These are phyloP conservation scores for Patella caerulea DNA, from an alignment of 2,888 invertebrate species.

Conservation along the genomic window DNA sequence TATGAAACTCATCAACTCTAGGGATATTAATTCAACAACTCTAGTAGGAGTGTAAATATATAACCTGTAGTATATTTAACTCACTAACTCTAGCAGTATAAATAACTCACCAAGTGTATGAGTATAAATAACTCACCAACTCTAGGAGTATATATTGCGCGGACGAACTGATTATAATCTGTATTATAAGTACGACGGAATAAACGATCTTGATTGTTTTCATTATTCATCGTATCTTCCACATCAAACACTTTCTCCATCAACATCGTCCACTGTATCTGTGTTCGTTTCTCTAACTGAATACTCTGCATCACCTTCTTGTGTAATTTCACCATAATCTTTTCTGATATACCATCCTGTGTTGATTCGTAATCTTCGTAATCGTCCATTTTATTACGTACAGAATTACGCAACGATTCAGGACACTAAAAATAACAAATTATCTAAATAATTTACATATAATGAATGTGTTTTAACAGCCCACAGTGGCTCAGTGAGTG, in stretches of 20 bases:
- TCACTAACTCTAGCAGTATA: no score
- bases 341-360: conserved; percentile 76
- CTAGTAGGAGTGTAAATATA: conserved; percentile 23
- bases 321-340: conserved; percentile 89
- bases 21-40: no score
- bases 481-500: no score
- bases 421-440: conserved; percentile 61
- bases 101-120: conserved; percentile 45
- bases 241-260: conserved; percentile 81
- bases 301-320: conserved; percentile 74
- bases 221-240: conserved; percentile 90
- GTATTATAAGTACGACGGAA: conserved; percentile 30
- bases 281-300: conserved; percentile 92
- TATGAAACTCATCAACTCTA: no score
- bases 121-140: conserved; percentile 64
- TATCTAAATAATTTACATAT: background rate
- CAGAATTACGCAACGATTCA: conserved; percentile 59
- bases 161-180: conserved; percentile 57
- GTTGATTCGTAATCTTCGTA: conserved; percentile 65
- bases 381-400: conserved; percentile 61
- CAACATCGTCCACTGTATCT: conserved; percentile 90
- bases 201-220: conserved; percentile 68
- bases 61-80: no score
- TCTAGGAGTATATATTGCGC: conserved; percentile 66
- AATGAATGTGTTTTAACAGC: background rate